A percentile compares a stretch with the other conserved stretches of the same genome.
Evolutionary conservation across 2,113 vertebrate genomes (phyloP).

Genomic region (Spea multiplicata): DNA sequence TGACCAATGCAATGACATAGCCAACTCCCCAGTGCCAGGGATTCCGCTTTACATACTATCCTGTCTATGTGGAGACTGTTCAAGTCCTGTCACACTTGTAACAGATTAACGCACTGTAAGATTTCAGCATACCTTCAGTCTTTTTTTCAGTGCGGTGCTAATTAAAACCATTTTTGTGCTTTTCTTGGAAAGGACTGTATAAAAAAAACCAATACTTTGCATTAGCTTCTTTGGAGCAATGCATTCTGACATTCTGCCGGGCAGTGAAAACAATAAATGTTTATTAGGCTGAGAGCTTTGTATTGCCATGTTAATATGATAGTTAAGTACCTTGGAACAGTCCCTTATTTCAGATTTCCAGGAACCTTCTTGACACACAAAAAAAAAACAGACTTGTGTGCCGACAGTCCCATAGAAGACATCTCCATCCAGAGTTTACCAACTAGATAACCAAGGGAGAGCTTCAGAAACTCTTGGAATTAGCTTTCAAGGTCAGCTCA

Average conservation of each 20-base stretch:
- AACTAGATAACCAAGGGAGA: neutral
- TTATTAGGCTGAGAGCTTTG: neutral
- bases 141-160: neutral
- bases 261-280: neutral
- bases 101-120: neutral
- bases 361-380: neutral
- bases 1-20: neutral
- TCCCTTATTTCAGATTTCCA: neutral
- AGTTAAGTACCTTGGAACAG: neutral
- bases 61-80: neutral
- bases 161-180: neutral
- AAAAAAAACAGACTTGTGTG: neutral
- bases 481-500: neutral
- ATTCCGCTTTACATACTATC: neutral
- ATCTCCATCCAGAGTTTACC: neutral
- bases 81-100: neutral
- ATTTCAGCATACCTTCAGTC: neutral
- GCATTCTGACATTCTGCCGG: neutral
- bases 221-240: neutral
- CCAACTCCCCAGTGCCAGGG: neutral
- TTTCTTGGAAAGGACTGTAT: neutral
- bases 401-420: too few species aligned
- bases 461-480: neutral
- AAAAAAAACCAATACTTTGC: conserved; percentile 6
- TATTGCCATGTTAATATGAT: neutral